Evolutionary conservation across 2,888 invertebrate genomes (phyloP).

Genomic region (Limulus polyphemus): DNA sequence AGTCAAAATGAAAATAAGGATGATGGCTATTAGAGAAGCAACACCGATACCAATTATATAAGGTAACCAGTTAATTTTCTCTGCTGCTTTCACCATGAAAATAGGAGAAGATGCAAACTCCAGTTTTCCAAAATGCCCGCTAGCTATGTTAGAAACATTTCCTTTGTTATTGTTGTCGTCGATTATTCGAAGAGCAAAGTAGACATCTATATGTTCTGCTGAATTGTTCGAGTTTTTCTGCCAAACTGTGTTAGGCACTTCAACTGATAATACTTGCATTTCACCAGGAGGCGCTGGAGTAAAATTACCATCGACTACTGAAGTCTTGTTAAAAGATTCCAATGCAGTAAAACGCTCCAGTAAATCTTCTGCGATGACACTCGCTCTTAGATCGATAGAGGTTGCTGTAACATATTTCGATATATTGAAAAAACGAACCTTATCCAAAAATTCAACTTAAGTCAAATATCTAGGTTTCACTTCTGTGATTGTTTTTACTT

Average conservation of each 20-base stretch:
- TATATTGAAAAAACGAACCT: neutral
- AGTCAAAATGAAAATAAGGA: too few species aligned
- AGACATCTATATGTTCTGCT: conserved; percentile 3
- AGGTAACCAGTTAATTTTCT: too few species aligned
- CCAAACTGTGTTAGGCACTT: conserved; percentile 7
- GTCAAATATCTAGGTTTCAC: too few species aligned
- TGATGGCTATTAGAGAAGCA: too few species aligned
- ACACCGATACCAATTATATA: too few species aligned
- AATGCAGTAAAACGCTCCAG: conserved; percentile 9
- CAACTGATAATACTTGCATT: conserved; percentile 2
- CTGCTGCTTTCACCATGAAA: too few species aligned
- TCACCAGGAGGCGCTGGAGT: conserved; percentile 9
- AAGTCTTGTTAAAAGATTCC: conserved; percentile 3
- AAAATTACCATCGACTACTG: conserved; percentile 5
- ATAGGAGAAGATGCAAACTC: too few species aligned
- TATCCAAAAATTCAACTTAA: too few species aligned
- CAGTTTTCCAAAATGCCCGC: too few species aligned
- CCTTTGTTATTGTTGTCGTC: conserved; percentile 6
- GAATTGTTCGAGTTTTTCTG: neutral
- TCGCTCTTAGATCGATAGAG: conserved; percentile 9
- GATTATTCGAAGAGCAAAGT: conserved; percentile 10
- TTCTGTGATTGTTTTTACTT: too few species aligned
- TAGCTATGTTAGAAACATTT: too few species aligned
- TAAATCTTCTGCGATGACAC: conserved; percentile 8
- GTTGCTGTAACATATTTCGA: conserved; percentile 5